These are phyloP conservation scores for Rachycentron canadum DNA, from an alignment of 2,797 vertebrate species.

Conservation along the genomic window DNA sequence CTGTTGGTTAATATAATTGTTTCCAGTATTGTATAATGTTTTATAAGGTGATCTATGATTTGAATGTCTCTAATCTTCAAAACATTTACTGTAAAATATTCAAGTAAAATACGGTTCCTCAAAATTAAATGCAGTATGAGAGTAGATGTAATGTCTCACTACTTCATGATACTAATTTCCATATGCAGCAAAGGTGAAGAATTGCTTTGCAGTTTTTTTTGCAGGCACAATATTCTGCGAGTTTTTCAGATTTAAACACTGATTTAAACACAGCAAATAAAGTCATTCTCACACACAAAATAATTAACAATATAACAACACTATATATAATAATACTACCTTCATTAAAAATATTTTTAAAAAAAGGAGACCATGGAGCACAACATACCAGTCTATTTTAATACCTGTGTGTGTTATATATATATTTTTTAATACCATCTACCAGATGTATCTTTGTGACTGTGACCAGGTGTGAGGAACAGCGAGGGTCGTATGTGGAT, in stretches of 20 bases:
- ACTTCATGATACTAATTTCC: not conserved
- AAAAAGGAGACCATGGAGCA: not conserved
- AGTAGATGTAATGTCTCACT: not conserved
- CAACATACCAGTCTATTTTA: too few species aligned
- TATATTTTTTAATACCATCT: not conserved
- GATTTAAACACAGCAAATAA: not conserved
- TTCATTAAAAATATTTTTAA: too few species aligned
- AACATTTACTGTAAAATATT: not conserved
- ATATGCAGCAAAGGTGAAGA: not conserved
- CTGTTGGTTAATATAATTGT: too few species aligned
- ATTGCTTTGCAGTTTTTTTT: not conserved
- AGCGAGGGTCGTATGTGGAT: constrained; percentile 87
- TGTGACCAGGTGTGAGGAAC: constrained; percentile 59
- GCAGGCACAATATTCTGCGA: not conserved
- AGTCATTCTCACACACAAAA: not conserved
- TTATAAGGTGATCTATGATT: too few species aligned
- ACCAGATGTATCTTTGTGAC: constrained; percentile 3
- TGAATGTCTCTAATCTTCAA: not conserved
- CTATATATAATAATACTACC: too few species aligned
- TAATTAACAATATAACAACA: not conserved
- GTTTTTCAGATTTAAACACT: not conserved
- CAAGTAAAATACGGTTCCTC: not conserved
- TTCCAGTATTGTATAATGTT: too few species aligned
- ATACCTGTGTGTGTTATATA: too few species aligned
- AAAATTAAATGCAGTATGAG: not conserved